phyloP scores from a whole-genome alignment of 2,888 invertebrate genomes.

The Lathronympha strigana region DNA sequence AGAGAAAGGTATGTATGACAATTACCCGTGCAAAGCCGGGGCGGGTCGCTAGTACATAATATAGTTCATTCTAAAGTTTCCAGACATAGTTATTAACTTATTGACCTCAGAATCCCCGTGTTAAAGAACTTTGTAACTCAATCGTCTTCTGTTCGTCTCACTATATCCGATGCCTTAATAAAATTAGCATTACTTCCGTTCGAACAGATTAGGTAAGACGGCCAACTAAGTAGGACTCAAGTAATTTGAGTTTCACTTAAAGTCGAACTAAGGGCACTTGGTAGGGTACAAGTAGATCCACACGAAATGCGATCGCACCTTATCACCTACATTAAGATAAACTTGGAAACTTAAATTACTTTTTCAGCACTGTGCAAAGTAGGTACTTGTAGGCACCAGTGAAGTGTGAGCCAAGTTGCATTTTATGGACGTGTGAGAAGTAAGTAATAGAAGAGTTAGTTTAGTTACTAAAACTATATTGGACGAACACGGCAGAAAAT shows the following conservation, averaged over 20 bases:
- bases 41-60: too few species aligned
- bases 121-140: background rate
- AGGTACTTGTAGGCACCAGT: too few species aligned
- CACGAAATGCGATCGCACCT: background rate
- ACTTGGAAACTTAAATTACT: too few species aligned
- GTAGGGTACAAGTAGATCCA: background rate
- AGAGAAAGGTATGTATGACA: too few species aligned
- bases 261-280: conserved; percentile 1
- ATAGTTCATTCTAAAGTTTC: background rate
- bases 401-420: too few species aligned
- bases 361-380: too few species aligned
- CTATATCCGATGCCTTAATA: background rate
- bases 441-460: too few species aligned
- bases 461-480: too few species aligned
- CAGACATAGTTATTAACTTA: background rate
- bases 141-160: background rate
- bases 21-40: too few species aligned
- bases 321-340: too few species aligned
- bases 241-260: conserved; percentile 4
- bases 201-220: background rate
- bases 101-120: background rate
- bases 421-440: too few species aligned
- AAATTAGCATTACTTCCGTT: conserved; percentile 11
- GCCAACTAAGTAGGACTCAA: conserved; percentile 7
- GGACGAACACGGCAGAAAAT: too few species aligned